These are phyloP conservation scores for Gymnopithys bicolor DNA, from an alignment of 2,797 vertebrate species.

Conservation along the genomic window DNA sequence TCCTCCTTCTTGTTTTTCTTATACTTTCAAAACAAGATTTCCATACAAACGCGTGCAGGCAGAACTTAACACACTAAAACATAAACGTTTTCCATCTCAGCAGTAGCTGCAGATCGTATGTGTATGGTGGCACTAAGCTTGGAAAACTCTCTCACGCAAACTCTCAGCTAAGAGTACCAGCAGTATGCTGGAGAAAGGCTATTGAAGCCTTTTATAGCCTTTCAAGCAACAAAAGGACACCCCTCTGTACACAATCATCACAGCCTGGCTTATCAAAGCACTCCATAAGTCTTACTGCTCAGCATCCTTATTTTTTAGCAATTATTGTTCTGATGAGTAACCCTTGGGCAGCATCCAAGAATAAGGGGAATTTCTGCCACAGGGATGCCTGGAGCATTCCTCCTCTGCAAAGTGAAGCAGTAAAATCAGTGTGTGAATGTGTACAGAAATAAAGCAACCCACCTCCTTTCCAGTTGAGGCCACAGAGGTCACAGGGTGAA, in stretches of 20 bases:
- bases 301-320: slow-evolving; percentile 17
- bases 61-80: slow-evolving; percentile 15
- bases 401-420: neutral
- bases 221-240: slow-evolving; percentile 1
- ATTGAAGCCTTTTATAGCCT: slow-evolving; percentile 10
- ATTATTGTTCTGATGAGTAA: slow-evolving; percentile 34
- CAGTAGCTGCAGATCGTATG: neutral
- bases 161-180: fast-evolving
- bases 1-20: slow-evolving; percentile 3
- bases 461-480: neutral
- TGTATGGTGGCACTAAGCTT: neutral
- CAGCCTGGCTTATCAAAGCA: slow-evolving; percentile 9
- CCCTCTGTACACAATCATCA: neutral
- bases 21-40: slow-evolving; percentile 22
- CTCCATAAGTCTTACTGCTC: neutral
- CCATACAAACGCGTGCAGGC: neutral
- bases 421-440: neutral
- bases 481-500: neutral
- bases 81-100: slow-evolving; percentile 1
- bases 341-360: slow-evolving; percentile 15
- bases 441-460: neutral
- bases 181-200: neutral
- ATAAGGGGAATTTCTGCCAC: neutral
- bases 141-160: neutral
- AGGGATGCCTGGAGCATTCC: neutral